Conservation (phyloP, 2,113 vertebrate genomes). For the Lophius piscatorius region DNA sequence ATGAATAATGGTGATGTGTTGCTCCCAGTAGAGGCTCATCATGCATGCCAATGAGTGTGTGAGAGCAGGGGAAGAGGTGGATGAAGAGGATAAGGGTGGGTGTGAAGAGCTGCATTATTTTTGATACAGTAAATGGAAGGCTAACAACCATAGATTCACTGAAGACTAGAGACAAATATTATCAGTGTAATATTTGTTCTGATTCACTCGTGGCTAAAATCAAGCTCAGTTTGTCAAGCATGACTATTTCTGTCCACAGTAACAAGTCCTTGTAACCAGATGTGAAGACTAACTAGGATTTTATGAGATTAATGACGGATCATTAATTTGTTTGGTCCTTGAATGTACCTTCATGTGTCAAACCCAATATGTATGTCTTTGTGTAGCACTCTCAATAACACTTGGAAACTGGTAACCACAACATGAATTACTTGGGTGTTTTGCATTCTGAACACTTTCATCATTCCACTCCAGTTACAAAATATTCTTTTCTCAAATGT, state of each 20-base stretch:
- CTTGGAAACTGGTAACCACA: too few relatives aligned
- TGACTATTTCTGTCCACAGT: background rate
- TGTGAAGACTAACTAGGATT: too few relatives aligned
- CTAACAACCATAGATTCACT: slow-evolving; percentile 1
- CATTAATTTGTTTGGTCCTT: too few relatives aligned
- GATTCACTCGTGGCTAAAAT: slow-evolving; percentile 12
- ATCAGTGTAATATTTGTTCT: background rate
- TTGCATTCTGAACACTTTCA: too few relatives aligned
- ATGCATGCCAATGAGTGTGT: slow-evolving; percentile 59
- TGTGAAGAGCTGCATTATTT: slow-evolving; percentile 37
- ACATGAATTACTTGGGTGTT: too few relatives aligned
- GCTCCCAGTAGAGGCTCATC: slow-evolving; percentile 52
- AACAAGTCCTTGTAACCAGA: too few relatives aligned
- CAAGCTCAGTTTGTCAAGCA: background rate
- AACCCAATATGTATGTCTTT: too few relatives aligned
- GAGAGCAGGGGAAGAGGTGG: slow-evolving; percentile 20
- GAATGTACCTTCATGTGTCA: too few relatives aligned
- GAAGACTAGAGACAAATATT: slow-evolving; percentile 17
- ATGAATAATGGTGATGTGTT: slow-evolving; percentile 72
- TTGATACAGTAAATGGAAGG: slow-evolving; percentile 29
- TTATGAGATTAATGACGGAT: too few relatives aligned
- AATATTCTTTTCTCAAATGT: too few relatives aligned
- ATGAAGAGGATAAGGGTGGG: slow-evolving; percentile 38
- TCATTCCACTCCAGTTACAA: too few relatives aligned
- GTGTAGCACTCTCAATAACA: too few relatives aligned